Base-by-base conservation (phyloP, 2,113 vertebrate species). In the Periophthalmodon schlosseri region DNA sequence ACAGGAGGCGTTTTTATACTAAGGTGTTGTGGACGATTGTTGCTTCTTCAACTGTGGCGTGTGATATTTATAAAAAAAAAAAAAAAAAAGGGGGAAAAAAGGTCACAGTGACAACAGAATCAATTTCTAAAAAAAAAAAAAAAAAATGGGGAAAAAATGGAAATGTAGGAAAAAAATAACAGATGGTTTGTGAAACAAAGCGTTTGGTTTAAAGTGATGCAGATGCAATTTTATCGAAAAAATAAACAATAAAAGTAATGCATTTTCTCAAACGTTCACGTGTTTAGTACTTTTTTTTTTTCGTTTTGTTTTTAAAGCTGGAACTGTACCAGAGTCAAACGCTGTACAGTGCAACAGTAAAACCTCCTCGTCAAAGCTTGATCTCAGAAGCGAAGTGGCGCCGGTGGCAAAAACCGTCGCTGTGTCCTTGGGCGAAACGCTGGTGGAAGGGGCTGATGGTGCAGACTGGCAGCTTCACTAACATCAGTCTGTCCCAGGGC, bases 231-330 rank as follows among this genome's bases (percentile, higher is more conserved):
- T 91, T 91, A 85, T 88, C 77, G 2, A 77, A 68, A 84, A 71
- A 84, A 86, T 77, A 46, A 86, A 79, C 81, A 86, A 93, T 89
- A 74, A 89, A 94, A 93, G 92, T 91, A 92, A 86, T 82, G 84
- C 85, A 89, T 86, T 74, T 94, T 93, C 93, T 93, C 86, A 90
- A 87, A 89, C 6, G 63, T 69, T 65, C 10, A 39, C 8, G 39
- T 44, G 39, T 44, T 44, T 10, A 44, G 39, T 44, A 9, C 39
- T 44, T 69, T 20, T 10, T 58, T 71, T 24, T 73, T 36, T 56
- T 75, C 10, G 8, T 11, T 21, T 21, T 12, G n/a, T n/a, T 12
- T 21, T 11, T 23, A 20, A 56, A 6, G 20, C n/a, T 5, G 9
- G n/a, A n/a, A n/a, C n/a, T n/a, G n/a, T n/a, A n/a, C n/a, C n/a